Evolutionary conservation across 1,140 invertebrate genomes (phyloP), one percentile per base, ranked within the genome.

Genomic region (Stegodyphus mimosarum): DNA sequence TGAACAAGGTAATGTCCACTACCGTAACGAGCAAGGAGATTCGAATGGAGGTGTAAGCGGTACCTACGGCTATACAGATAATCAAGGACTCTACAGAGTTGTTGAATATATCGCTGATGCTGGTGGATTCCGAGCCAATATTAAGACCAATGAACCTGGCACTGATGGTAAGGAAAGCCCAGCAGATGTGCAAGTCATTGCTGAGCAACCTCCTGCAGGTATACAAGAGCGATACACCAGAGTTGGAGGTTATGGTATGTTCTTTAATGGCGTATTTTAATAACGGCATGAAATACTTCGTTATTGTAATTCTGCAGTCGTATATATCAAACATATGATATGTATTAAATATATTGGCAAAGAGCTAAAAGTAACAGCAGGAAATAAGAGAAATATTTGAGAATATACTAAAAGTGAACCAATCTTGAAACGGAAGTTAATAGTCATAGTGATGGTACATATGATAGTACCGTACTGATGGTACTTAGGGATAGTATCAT

Each of bases 41-140:
- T 93, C 94, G 49, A 90, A 93, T 86, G 95, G 95, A 50, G 94
- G 95, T 89, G 94, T 96, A 71, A 95, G 95, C 90, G 95, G 95
- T 72, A 95, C 95, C 53, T 96, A 95, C 90, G 95, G 95, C 77
- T 96, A 95, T 90, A 92, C 96, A 52, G 95, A 96, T 89, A 93
- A 94, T 63, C 92, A 93, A 87, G 95, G 95, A 7, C 93, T 95
- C 89, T 93, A 95, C 75, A 96, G 96, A 91, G 92, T 94, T 67
- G 94, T 96, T n/a, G 78, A 87, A 7, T 87, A 87, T 52, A 60
- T 69, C 13, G 86, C 86, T 48, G 80, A 64, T 33, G 17, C 52
- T 18, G 64, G 53, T 17, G 86, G 86, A 18, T 87, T 85, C 49
- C 18, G 33, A 18, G 86, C 86, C 48, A 73, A 51, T 6, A 51